Percentiles rank a stretch among this genome's conserved stretches.
Conservation (phyloP, 2,888 invertebrate species). For the Blastobasis adustella region DNA sequence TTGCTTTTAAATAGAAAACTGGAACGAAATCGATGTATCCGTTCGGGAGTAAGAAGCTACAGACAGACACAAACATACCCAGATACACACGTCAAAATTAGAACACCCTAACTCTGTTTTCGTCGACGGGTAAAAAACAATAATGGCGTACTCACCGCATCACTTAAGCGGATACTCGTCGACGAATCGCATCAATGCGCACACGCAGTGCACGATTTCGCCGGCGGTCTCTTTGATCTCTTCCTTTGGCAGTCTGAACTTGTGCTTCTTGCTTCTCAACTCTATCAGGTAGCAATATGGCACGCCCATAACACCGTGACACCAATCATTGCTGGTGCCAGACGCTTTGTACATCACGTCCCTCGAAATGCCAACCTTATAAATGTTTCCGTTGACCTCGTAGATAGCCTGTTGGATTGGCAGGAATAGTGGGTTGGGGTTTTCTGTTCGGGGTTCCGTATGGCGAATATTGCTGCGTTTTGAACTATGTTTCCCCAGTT, state of each 20-base stretch:
- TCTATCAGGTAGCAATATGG: slow-evolving; percentile 62
- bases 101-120: too few species aligned
- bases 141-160: too few species aligned
- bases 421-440: not conserved
- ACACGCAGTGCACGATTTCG: slow-evolving; percentile 45
- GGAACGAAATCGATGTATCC: too few species aligned
- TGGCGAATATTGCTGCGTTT: not conserved
- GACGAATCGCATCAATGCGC: slow-evolving; percentile 53
- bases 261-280: slow-evolving; percentile 51
- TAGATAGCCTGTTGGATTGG: slow-evolving; percentile 42
- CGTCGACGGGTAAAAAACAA: too few species aligned
- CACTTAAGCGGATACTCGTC: slow-evolving; percentile 25
- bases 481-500: too few species aligned
- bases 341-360: slow-evolving; percentile 61
- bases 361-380: slow-evolving; percentile 59
- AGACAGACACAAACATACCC: too few species aligned
- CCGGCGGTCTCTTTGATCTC: slow-evolving; percentile 52
- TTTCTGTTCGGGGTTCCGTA: not conserved
- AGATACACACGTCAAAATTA: too few species aligned
- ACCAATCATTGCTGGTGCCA: slow-evolving; percentile 59
- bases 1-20: too few species aligned
- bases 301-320: slow-evolving; percentile 47
- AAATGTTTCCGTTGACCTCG: slow-evolving; percentile 46
- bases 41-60: too few species aligned
- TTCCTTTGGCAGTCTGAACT: slow-evolving; percentile 46